Evolutionary conservation across 2,888 invertebrate species (phyloP).

Genomic region (Tinea trinotella): DNA sequence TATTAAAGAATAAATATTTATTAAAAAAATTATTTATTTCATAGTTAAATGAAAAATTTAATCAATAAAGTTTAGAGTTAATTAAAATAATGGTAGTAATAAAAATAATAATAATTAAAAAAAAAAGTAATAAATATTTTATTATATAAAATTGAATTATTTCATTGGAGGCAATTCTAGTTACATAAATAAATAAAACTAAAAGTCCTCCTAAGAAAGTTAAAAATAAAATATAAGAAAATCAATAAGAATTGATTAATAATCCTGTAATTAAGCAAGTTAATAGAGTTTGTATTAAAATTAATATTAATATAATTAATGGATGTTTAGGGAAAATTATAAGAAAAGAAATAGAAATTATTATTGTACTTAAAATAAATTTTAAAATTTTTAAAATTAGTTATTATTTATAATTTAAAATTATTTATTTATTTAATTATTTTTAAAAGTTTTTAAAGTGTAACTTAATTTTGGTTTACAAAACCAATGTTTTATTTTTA

Average conservation of each 20-base stretch:
- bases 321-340: constrained; percentile 57
- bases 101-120: constrained; percentile 28
- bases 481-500: constrained; percentile 79
- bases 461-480: constrained; percentile 78
- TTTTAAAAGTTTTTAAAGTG: constrained; percentile 69
- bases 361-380: constrained; percentile 18
- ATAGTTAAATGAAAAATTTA: constrained; percentile 42
- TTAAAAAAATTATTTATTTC: constrained; percentile 33
- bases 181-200: constrained; percentile 77
- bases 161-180: constrained; percentile 75
- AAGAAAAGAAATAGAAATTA: constrained; percentile 36
- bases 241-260: constrained; percentile 69
- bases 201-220: constrained; percentile 76
- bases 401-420: constrained; percentile 79
- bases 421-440: constrained; percentile 72
- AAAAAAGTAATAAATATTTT: constrained; percentile 31
- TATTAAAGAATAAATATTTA: constrained; percentile 32
- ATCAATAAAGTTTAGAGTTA: constrained; percentile 40
- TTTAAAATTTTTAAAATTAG: constrained; percentile 66
- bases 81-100: too few relatives aligned
- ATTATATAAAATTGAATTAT: constrained; percentile 55
- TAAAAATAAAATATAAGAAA: constrained; percentile 74
- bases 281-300: constrained; percentile 67
- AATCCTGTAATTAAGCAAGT: constrained; percentile 57
- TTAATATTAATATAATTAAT: constrained; percentile 65